These are phyloP conservation scores for Graphium colonna DNA, from an alignment of 2,888 invertebrate species.

Conservation along the genomic window DNA sequence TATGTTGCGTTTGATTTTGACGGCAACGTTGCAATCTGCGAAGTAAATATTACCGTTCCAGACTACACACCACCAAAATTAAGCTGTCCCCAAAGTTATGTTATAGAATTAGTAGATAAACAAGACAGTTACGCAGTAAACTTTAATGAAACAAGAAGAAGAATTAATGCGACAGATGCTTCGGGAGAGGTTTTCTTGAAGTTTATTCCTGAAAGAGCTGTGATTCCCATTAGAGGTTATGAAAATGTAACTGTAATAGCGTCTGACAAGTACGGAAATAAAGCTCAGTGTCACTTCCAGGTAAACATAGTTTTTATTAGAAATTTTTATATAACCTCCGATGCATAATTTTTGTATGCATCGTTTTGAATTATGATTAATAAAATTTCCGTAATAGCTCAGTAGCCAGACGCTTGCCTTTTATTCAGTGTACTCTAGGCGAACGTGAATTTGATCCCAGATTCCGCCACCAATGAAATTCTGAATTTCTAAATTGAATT, in stretches of 20 bases:
- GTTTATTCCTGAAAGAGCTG: conserved; percentile 90
- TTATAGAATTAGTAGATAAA: conserved; percentile 93
- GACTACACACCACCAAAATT: conserved; percentile 94
- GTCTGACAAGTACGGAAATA: conserved; percentile 91
- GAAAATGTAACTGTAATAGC: conserved; percentile 96
- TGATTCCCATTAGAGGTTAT: conserved; percentile 91
- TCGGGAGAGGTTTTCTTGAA: conserved; percentile 92
- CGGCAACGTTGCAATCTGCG: conserved; percentile 98
- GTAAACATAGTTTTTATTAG: conserved; percentile 66
- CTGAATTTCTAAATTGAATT: no score
- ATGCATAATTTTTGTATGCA: no score
- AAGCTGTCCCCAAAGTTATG: conserved; percentile 96
- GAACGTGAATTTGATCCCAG: no score
- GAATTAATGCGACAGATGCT: conserved; percentile 92
- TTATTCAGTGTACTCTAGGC: no score
- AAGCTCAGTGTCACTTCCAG: conserved; percentile 95
- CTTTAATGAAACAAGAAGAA: conserved; percentile 92
- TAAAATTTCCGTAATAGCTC: no score
- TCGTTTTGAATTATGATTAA: no score
- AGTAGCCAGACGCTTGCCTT: no score
- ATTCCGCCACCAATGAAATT: no score
- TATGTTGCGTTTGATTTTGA: conserved; percentile 98
- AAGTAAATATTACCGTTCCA: conserved; percentile 96
- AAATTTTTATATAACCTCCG: no score
- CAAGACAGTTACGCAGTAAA: conserved; percentile 95